Base-by-base conservation (phyloP, 2,797 vertebrate genomes). In the Decapterus maruadsi region DNA sequence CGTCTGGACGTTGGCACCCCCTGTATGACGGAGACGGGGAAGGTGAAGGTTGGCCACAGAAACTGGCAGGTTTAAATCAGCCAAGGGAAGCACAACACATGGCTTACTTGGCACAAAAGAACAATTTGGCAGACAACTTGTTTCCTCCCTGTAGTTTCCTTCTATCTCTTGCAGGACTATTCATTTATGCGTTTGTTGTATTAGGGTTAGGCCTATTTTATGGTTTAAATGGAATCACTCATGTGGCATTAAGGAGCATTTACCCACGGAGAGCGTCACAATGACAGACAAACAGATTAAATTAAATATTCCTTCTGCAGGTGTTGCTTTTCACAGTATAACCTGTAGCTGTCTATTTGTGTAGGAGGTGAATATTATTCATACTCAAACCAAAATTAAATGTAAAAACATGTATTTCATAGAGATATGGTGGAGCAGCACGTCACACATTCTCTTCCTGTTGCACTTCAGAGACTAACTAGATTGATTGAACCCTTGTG, bases 1-100 rank as follows among this genome's bases (percentile, higher is more conserved):
- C 36, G 70, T 81, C 79, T 89, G 83, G 72, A 68, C 58, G 45
- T 42, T 68, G 79, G 75, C 77, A 73, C 14, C 31, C 20, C 51
- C 26, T 45, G 2, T 13, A 48, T 71, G 70, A 84, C 42, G 6
- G 68, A 68, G 57, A 87, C 40, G 42, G 78, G 68, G 77, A 88
- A 71, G 73, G 82, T 83, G 82, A 90, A 72, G 81, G 75, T 79
- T 82, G 86, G 82, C 72, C 45, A 40, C 63, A 73, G 62, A 80
- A 74, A 56, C 40, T 83, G 81, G 67, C 78, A 83, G 73, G 81
- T 83, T 72, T 70, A 71, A 73, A 64, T 70, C 73, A 77, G 64
- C 68, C 65, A 50, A 73, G 78, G 73, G 75, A 85, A 84, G 69
- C 80, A 77, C 72, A 82, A 86, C 91, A 90, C 82, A 90, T 87